Base-by-base conservation (phyloP, 2,797 vertebrate genomes). In the Urophycis tenuis region DNA sequence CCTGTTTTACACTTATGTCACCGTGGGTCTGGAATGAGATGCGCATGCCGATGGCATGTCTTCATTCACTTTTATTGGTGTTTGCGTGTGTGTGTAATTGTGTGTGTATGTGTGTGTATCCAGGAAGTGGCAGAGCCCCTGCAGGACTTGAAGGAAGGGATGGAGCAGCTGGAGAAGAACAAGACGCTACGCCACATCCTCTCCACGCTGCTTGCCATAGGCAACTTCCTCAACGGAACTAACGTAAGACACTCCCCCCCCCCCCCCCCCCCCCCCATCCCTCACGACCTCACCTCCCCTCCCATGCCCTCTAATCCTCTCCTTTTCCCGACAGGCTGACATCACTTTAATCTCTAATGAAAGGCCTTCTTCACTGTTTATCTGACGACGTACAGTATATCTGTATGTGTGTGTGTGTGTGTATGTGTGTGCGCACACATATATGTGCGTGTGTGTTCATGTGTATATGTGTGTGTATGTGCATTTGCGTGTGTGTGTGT, bases 151-250 rank as follows among this genome's bases (percentile, higher is more conserved):
- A 99, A 99, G 90, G 96, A 99, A 89, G 96, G 96, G 80, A 99
- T 99, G 97, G 96, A 97, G 85, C 97, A 98, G 90, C 87, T 99
- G 92, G 96, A 97, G 91, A 96, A 96, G 83, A 99, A 99, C 89
- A 96, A 96, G 92, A 98, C 96, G 2, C 92, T 99, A 34, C 93
- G 95, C 77, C 94, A 94, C 88, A 96, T 98, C 86, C 93, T 99
- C 74, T 95, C 96, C 78, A 96, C 96, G 5, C 92, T 99, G 6
- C 94, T 99, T 74, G 91, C 95, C 11, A 95, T 98, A 64, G 97
- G 97, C 78, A 99, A 99, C 92, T 98, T 98, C 89, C 95, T 99
- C 83, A 99, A 99, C 2, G 90, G 95, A 90, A 94, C 95, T 80
- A 97, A 91, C 0, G 97, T 98, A 92, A 96, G 96, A 88, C 78